phyloP scores from a whole-genome alignment of 2,113 vertebrate species.

The Eurystomus gularis region DNA sequence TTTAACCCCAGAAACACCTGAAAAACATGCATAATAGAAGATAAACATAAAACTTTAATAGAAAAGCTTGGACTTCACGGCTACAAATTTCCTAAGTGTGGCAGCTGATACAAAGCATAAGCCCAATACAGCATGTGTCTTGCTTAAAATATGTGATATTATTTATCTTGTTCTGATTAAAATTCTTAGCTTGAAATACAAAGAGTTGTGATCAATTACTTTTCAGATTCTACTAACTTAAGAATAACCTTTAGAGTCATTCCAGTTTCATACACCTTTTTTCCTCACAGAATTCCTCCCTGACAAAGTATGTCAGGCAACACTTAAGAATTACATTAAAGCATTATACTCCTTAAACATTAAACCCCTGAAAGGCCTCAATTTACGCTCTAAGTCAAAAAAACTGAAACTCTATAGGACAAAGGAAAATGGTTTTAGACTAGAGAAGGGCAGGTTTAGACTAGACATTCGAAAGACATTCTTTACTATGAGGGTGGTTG shows the following conservation, averaged over 20 bases:
- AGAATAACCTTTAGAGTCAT: not conserved
- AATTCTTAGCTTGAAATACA: not conserved
- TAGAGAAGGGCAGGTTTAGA: too few relatives aligned
- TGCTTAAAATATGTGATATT: not conserved
- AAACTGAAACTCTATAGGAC: not conserved
- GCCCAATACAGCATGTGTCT: fast-evolving
- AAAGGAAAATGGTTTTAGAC: too few relatives aligned
- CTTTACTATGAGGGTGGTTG: too few relatives aligned
- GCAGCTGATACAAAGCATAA: not conserved
- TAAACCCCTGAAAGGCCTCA: not conserved
- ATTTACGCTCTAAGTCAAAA: not conserved
- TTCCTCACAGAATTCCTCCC: not conserved
- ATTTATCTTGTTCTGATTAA: not conserved
- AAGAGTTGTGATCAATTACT: not conserved
- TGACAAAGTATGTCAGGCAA: not conserved
- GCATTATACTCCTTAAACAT: not conserved
- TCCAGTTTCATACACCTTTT: not conserved
- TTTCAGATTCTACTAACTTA: not conserved
- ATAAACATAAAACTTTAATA: not conserved
- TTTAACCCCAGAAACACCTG: conserved; percentile 49
- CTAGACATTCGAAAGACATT: too few relatives aligned
- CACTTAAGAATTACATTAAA: not conserved
- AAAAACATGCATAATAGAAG: not conserved
- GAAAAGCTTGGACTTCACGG: not conserved
- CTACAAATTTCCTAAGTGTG: not conserved